phyloP scores from a whole-genome alignment of 2,113 vertebrate species.

The Sterna hirundo region DNA sequence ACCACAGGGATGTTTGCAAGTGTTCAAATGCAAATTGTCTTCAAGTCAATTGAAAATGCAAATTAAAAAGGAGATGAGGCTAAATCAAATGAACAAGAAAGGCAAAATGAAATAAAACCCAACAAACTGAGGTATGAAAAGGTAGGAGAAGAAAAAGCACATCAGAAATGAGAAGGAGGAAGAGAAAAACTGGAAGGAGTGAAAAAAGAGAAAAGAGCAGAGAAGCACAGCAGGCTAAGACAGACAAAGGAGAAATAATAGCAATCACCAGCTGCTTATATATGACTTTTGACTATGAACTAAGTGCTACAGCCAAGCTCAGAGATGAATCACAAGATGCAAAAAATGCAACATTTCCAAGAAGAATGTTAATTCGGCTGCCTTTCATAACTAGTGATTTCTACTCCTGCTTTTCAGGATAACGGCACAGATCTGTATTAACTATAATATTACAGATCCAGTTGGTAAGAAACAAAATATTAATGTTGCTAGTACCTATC shows the following conservation, averaged over 20 bases:
- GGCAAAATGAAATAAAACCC: neutral
- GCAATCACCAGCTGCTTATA: neutral
- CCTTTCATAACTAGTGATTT: neutral
- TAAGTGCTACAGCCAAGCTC: neutral
- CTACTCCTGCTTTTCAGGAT: neutral
- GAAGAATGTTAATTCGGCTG: neutral
- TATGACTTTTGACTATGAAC: neutral
- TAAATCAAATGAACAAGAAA: neutral
- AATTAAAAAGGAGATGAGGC: neutral
- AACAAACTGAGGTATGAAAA: neutral
- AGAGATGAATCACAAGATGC: neutral
- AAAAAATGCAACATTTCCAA: neutral
- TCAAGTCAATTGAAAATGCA: neutral
- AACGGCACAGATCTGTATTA: neutral
- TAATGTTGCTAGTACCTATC: neutral
- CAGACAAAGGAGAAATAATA: neutral
- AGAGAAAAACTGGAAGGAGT: neutral
- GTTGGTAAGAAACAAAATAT: neutral
- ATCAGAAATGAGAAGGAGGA: neutral
- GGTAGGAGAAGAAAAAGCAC: neutral
- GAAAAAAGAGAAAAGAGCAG: neutral
- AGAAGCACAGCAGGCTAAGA: neutral
- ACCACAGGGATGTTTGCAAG: neutral
- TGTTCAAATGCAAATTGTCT: neutral
- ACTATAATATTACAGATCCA: neutral